phyloP scores from a whole-genome alignment of 2,888 invertebrate species.

The Trypoxylon attenuatum region DNA sequence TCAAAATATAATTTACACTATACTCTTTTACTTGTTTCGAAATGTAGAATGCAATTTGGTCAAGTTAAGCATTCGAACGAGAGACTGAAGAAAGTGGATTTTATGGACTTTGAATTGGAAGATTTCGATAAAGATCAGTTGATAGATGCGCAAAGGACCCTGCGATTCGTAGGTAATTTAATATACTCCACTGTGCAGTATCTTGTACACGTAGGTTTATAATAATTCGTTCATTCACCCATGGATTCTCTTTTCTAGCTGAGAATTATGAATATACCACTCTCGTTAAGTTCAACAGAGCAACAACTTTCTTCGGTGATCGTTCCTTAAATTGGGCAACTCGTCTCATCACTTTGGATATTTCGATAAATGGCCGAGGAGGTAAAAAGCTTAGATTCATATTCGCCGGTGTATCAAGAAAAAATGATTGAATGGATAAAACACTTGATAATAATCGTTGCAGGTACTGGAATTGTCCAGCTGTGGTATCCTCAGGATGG shows the following conservation, averaged over 20 bases:
- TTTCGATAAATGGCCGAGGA: slow-evolving; percentile 43
- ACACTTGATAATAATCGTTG: too few species aligned
- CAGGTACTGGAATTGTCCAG: slow-evolving; percentile 72
- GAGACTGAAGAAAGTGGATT: slow-evolving; percentile 69
- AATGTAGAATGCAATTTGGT: slow-evolving; percentile 77
- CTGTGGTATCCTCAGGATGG: slow-evolving; percentile 69
- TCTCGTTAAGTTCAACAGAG: slow-evolving; percentile 41
- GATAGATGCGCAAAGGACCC: slow-evolving; percentile 10
- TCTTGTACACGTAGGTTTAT: too few species aligned
- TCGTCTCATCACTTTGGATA: slow-evolving; percentile 43
- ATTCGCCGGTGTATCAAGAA: too few species aligned
- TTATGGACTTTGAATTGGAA: slow-evolving; percentile 74
- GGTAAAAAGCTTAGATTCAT: slow-evolving; percentile 45
- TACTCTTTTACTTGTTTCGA: neutral
- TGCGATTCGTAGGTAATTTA: slow-evolving; percentile 36
- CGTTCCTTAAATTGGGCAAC: slow-evolving; percentile 63
- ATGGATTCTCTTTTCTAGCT: slow-evolving; percentile 40
- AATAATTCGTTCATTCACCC: too few species aligned
- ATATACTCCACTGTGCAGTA: too few species aligned
- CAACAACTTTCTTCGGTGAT: slow-evolving; percentile 58
- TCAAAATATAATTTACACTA: neutral
- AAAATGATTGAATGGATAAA: too few species aligned
- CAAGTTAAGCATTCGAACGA: slow-evolving; percentile 76
- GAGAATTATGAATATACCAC: slow-evolving; percentile 49
- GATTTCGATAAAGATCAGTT: slow-evolving; percentile 73